Base-by-base conservation (phyloP, 1,140 invertebrate genomes). In the Zaprionus davidi region DNA sequence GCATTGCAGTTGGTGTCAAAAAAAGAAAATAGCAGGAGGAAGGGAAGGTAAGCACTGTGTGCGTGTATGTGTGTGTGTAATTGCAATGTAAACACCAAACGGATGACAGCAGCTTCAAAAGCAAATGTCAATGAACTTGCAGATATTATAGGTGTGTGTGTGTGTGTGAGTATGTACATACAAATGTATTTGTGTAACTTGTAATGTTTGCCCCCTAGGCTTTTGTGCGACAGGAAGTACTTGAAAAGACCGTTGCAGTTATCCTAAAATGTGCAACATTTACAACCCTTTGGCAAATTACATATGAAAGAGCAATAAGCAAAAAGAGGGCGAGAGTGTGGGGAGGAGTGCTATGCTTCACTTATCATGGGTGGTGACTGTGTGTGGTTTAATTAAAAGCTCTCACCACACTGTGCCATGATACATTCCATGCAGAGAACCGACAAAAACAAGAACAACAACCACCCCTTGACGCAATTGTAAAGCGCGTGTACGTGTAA, bases 311-410 rank as follows among this genome's bases (percentile, higher is more conserved):
- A 36, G 34, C 46, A 38, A 13, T 44, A 36, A 59, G 17, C 26
- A 20, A 7, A 13, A 26, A 41, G n/a, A 13, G 20, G 15, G 13
- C 3, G 5, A 26, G 31, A 26, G n/a, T 1, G 41, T 2, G 41
- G 44, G 4, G 5, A 4, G 34, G 59, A 36, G 24, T 11, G 53
- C 22, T 55, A 44, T 62, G 58, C 63, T 53, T 62, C 64, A 53
- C 17, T 68, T 44, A 68, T 68, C 56, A 63, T 73, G 71, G 71
- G 75, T 74, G 74, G 74, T 77, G 63, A 67, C 28, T 55, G 67
- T 46, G 67, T 46, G 41, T 26, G 60, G 77, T 70, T 88, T 81
- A 90, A 90, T 88, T 88, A 88, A 88, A 88, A 81, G 81, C 72
- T 87, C 62, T 71, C 55, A 46, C 64, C 20, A 60, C 34, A 70